These are phyloP conservation scores for Albula glossodonta DNA, from an alignment of 2,113 vertebrate genomes.

Conservation along the genomic window DNA sequence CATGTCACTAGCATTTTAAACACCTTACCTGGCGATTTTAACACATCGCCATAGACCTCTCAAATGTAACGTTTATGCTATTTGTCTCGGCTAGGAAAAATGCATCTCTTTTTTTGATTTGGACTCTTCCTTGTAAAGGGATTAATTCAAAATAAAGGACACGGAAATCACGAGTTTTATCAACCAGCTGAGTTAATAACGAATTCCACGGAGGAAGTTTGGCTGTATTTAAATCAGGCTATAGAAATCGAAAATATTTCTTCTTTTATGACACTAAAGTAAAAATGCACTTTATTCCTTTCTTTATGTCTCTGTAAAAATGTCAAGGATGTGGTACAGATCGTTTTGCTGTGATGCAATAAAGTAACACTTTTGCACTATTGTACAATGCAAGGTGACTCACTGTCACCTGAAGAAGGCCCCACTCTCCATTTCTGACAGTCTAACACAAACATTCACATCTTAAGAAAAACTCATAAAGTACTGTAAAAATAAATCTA, in stretches of 20 bases:
- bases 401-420: not conserved
- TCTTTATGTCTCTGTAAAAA: conserved; percentile 56
- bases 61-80: conserved; percentile 10
- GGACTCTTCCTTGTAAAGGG: conserved; percentile 42
- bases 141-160: not conserved
- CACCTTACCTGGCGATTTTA: not conserved
- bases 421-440: not conserved
- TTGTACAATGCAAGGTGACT: conserved; percentile 51
- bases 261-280: conserved; percentile 35
- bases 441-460: not conserved
- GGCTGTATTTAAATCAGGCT: not conserved
- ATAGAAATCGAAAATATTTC: conserved; percentile 45
- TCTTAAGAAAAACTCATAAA: not conserved
- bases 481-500: not conserved
- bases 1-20: not conserved
- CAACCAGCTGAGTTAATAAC: not conserved
- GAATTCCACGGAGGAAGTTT: not conserved
- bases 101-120: conserved; percentile 26
- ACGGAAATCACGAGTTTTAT: not conserved
- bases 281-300: conserved; percentile 78
- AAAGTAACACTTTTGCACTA: conserved; percentile 81
- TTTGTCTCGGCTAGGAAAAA: conserved; percentile 39
- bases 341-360: conserved; percentile 75
- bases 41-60: not conserved
- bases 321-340: conserved; percentile 41